Conservation (phyloP, 2,797 vertebrate species). For the Channallabes apus region DNA sequence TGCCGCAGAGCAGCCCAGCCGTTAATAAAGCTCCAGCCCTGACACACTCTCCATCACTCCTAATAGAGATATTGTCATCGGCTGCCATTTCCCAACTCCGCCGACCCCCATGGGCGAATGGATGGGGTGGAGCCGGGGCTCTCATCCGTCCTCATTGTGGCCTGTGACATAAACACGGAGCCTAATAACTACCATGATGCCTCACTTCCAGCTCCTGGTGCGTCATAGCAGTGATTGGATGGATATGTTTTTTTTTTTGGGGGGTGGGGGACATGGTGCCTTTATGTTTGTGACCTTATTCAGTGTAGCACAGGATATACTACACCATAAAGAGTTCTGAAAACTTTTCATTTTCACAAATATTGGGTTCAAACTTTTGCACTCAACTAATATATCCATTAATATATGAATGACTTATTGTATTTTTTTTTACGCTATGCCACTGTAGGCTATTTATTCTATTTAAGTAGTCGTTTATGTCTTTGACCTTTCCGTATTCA, state of each 20-base stretch:
- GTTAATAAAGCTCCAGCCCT: slow-evolving; percentile 67
- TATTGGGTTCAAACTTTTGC: background rate
- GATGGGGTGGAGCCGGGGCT: slow-evolving; percentile 54
- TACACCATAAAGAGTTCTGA: background rate
- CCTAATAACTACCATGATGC: slow-evolving; percentile 44
- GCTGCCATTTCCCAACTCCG: slow-evolving; percentile 61
- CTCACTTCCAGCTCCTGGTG: slow-evolving; percentile 12
- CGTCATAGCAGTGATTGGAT: background rate
- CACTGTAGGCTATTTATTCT: background rate
- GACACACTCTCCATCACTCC: slow-evolving; percentile 71
- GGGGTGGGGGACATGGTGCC: no score
- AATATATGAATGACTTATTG: background rate
- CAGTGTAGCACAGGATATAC: background rate
- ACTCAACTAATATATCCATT: background rate
- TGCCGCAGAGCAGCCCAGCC: slow-evolving; percentile 58
- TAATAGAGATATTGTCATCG: slow-evolving; percentile 74
- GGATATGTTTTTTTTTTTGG: no score
- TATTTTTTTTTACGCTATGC: background rate
- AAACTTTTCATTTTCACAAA: background rate
- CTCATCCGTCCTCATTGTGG: slow-evolving; percentile 61
- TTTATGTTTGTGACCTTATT: background rate
- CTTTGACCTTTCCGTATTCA: background rate
- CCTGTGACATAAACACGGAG: slow-evolving; percentile 54
- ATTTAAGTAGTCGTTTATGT: background rate
- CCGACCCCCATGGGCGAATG: slow-evolving; percentile 54